Base-by-base conservation (phyloP, 2,888 invertebrate genomes). In the Anoplius nigerrimus region DNA sequence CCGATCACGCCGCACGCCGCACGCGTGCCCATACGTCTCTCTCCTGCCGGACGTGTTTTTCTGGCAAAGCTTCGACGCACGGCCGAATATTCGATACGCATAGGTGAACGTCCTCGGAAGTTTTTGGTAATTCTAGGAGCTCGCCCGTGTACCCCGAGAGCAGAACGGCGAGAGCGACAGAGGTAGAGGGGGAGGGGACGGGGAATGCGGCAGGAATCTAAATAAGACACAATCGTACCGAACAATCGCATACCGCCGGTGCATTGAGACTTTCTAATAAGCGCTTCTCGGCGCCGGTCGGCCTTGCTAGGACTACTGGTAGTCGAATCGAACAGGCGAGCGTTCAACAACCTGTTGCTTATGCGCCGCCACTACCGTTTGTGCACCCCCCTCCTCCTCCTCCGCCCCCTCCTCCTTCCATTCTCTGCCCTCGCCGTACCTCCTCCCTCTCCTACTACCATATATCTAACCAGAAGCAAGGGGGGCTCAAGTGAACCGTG, bases 341-440 rank as follows among this genome's bases (percentile, higher is more conserved):
- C 66, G 75, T 72, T 78, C 76, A 69, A 76, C 80, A 81, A 81
- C 81, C 81, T 81, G 81, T 81, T 81, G 79, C 79, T 71, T 55
- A 21, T 51, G 55, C 63, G 48, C 71, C 75, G 62, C 66, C 63
- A 69, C 48, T 56, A 62, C 64, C 58, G 64, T 22, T 54, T 24
- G 63, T 48, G n/a, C n/a, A n/a, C 42, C 46, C 61, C 52, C 45
- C 18, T n/a, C 46, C 20, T 21, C 56, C 45, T 15, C 64, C 59
- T 57, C n/a, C n/a, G n/a, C n/a, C n/a, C n/a, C n/a, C n/a, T n/a
- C n/a, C n/a, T n/a, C n/a, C n/a, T n/a, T n/a, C n/a, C n/a, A n/a
- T n/a, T n/a, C n/a, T n/a, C n/a, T n/a, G n/a, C n/a, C n/a, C n/a
- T n/a, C n/a, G n/a, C n/a, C n/a, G n/a, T n/a, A n/a, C n/a, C 59